Conservation (phyloP, 2,888 invertebrate species). For the Lithodes maja region DNA sequence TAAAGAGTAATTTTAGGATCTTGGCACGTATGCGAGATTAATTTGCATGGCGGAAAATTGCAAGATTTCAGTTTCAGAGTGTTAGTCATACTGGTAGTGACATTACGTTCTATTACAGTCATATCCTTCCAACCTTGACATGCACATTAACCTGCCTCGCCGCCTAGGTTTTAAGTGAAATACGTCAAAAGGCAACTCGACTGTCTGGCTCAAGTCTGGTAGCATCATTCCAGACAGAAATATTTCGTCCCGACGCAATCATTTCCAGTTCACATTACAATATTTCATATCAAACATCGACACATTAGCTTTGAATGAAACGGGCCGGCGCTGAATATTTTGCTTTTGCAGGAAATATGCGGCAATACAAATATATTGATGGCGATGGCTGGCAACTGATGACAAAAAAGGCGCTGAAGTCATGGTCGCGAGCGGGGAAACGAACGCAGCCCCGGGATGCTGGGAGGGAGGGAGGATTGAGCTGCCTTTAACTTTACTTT, state of each 20-base stretch:
- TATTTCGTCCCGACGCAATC: conserved; percentile 7
- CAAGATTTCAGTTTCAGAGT: not conserved
- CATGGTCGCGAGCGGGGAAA: not conserved
- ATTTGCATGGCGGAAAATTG: not conserved
- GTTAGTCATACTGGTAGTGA: not conserved
- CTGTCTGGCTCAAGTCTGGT: conserved; percentile 56
- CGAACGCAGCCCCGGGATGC: conserved; percentile 36
- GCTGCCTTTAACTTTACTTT: conserved; percentile 33
- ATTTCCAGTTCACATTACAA: not conserved
- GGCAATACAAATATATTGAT: not conserved
- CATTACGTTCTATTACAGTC: not conserved
- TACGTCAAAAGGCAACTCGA: conserved; percentile 50
- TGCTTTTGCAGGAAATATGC: not conserved
- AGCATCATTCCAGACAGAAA: conserved; percentile 55
- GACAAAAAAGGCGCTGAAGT: not conserved
- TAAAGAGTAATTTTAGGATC: conserved; percentile 26
- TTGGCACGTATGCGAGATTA: not conserved
- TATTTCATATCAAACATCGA: not conserved
- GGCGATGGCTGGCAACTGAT: not conserved
- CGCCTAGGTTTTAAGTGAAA: not conserved
- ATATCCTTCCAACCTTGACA: not conserved
- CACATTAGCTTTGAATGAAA: not conserved
- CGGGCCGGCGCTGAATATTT: not conserved
- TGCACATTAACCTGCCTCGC: not conserved
- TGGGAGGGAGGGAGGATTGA: conserved; percentile 38